These are phyloP conservation scores for Entomyzon cyanotis DNA, from an alignment of 2,113 vertebrate species.

Conservation along the genomic window DNA sequence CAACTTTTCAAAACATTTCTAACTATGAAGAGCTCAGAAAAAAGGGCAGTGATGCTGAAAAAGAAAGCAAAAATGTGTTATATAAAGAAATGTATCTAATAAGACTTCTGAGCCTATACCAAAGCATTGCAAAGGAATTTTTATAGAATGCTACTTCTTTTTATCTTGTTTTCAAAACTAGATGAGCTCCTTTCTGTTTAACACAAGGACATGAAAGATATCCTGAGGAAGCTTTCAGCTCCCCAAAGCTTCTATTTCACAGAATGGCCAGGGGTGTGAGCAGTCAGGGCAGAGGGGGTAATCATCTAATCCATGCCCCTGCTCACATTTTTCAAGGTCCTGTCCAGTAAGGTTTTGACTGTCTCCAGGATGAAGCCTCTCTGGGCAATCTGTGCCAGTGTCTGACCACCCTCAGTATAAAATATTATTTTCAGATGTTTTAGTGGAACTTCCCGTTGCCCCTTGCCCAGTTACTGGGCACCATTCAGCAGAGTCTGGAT, in stretches of 20 bases:
- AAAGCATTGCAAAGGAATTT: not conserved
- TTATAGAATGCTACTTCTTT: constrained; percentile 14
- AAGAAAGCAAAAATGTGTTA: not conserved
- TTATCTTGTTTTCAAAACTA: constrained; percentile 44
- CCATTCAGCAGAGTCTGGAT: not conserved
- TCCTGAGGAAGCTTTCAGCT: not conserved
- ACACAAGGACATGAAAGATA: not conserved
- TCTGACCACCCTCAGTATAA: not conserved
- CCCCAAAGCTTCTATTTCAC: not conserved
- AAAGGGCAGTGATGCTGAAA: not conserved
- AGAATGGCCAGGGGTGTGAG: not conserved
- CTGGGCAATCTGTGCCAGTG: not conserved
- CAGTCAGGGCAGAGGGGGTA: too few relatives aligned
- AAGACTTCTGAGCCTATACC: not conserved
- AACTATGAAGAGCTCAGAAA: not conserved
- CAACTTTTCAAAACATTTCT: constrained; percentile 23
- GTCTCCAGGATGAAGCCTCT: not conserved
- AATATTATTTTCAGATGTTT: not conserved
- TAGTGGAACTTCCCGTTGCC: not conserved
- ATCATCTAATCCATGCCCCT: not conserved
- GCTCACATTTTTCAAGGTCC: not conserved
- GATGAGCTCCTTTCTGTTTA: not conserved
- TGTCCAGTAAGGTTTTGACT: not conserved
- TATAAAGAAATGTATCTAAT: constrained; percentile 6
- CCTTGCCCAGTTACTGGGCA: not conserved